phyloP scores from a whole-genome alignment of 1,140 invertebrate species.

The Atta cephalotes region DNA sequence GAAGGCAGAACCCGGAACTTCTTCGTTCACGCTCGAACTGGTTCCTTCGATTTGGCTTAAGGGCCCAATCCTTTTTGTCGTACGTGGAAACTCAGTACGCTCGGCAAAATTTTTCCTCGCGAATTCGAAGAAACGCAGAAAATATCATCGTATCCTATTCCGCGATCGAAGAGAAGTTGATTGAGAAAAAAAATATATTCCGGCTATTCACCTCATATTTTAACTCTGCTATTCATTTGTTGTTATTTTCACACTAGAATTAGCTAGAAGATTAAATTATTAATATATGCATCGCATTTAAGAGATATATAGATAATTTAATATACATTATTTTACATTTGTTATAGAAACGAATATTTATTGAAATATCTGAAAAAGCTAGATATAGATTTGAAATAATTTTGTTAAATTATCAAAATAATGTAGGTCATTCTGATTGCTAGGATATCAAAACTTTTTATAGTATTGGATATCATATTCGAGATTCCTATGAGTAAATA shows the following conservation, averaged over 20 bases:
- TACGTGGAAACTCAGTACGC: constrained; percentile 32
- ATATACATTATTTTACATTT: neutral
- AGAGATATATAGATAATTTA: neutral
- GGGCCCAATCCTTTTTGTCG: constrained; percentile 66
- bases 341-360: too few relatives aligned
- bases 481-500: too few relatives aligned
- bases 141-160: constrained; percentile 24
- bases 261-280: neutral
- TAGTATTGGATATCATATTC: too few relatives aligned
- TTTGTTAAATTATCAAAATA: too few relatives aligned
- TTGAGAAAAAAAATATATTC: constrained; percentile 5
- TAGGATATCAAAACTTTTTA: too few relatives aligned
- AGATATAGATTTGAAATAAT: too few relatives aligned
- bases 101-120: constrained; percentile 51
- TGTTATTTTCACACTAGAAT: neutral
- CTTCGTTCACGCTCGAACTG: constrained; percentile 72
- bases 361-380: too few relatives aligned
- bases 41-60: constrained; percentile 73
- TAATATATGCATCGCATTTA: neutral
- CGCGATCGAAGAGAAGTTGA: constrained; percentile 16
- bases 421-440: too few relatives aligned
- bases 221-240: neutral
- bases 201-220: neutral
- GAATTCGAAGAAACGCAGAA: constrained; percentile 31
- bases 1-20: constrained; percentile 68